Evolutionary conservation across 2,797 vertebrate genomes (phyloP).

Genomic region (Syngnathus rostellatus): DNA sequence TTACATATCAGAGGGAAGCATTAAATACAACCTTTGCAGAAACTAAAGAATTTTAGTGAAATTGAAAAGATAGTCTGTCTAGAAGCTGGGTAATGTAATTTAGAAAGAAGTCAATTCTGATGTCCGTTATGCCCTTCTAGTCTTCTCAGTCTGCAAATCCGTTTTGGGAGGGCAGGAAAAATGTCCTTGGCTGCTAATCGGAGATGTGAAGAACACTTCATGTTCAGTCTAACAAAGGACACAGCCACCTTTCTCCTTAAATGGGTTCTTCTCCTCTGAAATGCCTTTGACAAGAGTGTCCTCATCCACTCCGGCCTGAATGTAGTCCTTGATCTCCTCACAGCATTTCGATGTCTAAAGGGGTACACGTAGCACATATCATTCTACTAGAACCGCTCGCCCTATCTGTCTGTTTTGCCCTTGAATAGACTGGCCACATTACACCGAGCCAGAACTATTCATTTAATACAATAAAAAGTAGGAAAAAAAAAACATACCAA

Average conservation of each 20-base stretch:
- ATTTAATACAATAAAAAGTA: not conserved
- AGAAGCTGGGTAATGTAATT: conserved; percentile 26
- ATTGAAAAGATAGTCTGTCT: conserved; percentile 36
- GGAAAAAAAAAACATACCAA: conserved; percentile 67
- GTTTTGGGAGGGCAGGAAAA: conserved; percentile 31
- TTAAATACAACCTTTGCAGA: conserved; percentile 14
- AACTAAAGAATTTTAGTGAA: conserved; percentile 2
- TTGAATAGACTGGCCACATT: not conserved
- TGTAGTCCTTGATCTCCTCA: conserved; percentile 91
- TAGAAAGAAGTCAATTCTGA: conserved; percentile 35
- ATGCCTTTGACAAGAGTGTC: conserved; percentile 91
- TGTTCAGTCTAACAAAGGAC: conserved; percentile 76
- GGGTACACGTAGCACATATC: conserved; percentile 9
- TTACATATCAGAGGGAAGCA: conserved; percentile 28
- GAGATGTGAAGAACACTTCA: conserved; percentile 46
- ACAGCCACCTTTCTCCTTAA: conserved; percentile 97
- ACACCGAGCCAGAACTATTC: not conserved
- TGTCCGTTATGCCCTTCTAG: conserved; percentile 40
- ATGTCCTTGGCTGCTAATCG: conserved; percentile 57
- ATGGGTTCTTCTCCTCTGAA: conserved; percentile 94
- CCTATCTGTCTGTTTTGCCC: not conserved
- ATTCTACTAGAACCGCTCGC: not conserved
- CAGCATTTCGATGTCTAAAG: conserved; percentile 91
- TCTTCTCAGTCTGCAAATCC: conserved; percentile 49
- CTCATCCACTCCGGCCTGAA: conserved; percentile 81